Evolutionary conservation across 2,113 vertebrate species (phyloP), one percentile per base, ranked within the genome.

Genomic region (Elaphurus davidianus): DNA sequence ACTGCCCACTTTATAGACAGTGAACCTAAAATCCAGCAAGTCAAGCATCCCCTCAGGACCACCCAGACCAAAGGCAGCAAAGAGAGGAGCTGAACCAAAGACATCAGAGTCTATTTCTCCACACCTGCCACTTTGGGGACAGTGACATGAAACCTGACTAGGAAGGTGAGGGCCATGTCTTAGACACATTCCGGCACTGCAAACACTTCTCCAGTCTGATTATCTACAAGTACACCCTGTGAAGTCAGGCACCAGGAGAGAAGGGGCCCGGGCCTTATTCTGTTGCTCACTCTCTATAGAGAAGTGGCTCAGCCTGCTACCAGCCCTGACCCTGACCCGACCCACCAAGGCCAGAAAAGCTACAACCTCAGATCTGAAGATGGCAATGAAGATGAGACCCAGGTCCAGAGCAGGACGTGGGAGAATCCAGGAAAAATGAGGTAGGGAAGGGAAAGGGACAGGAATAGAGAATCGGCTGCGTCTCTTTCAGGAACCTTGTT

Each of bases 401-500:
- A 5, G 50, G 5, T 94, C 54, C 86, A 52, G 90, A 96, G 91
- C 57, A 30, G 40, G 92, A 74, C 30, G 14, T 85, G 25, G 11
- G 76, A 57, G 81, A 60, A 94, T 74, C 71, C 92, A 84, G 96
- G 87, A 88, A 83, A 78, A 79, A 79, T 13, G 88, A 91, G 79
- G 94, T 6, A 6, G 21, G 19, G 36, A 76, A 95, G 60, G 36
- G 60, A 43, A 62, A 84, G 74, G 57, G 25, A 82, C 16, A 98
- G 98, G 97, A 98, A 95, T 88, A 96, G 96, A 98, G 97, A 94
- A 96, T 95, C 3, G 52, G 81, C 59, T 98, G 98, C 95, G 95
- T 98, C 92, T 98, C 98, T 99, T 98, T 98, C 88, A 98, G 95
- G 97, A 99, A 98, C 96, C 98, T 88, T 98, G 98, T 98, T 98